Percentiles rank a stretch among this genome's conserved stretches.
Evolutionary conservation across 2,888 invertebrate genomes (phyloP).

Genomic region (Acrobasis repandana): DNA sequence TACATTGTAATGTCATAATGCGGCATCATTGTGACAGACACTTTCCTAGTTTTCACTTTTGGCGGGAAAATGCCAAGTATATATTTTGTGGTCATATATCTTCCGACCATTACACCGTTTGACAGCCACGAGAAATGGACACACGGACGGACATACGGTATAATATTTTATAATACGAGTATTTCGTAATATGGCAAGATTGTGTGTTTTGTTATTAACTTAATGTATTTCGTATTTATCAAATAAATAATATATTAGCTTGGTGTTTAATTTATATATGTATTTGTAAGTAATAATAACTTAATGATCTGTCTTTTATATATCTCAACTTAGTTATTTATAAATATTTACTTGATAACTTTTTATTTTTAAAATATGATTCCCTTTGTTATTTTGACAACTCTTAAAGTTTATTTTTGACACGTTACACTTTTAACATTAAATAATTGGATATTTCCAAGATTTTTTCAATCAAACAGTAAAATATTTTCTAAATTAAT

Average conservation of each 20-base stretch:
- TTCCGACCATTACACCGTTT: conserved; percentile 41
- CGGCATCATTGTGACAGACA: conserved; percentile 6
- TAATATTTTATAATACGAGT: not conserved
- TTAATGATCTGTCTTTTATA: too few relatives aligned
- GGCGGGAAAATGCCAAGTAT: conserved; percentile 33
- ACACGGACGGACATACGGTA: conserved; percentile 2
- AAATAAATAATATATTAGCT: not conserved
- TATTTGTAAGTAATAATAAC: not conserved
- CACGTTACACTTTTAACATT: too few relatives aligned
- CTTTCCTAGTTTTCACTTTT: conserved; percentile 31
- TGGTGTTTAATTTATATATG: conserved; percentile 12
- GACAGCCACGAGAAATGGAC: conserved; percentile 21
- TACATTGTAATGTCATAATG: conserved; percentile 14
- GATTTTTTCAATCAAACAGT: too few relatives aligned
- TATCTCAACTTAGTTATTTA: too few relatives aligned
- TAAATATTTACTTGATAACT: too few relatives aligned
- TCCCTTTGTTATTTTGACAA: too few relatives aligned
- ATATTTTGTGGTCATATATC: conserved; percentile 39
- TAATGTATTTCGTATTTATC: not conserved
- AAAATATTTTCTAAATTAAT: not conserved
- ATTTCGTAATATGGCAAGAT: conserved; percentile 18
- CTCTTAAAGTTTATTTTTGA: too few relatives aligned
- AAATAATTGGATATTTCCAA: too few relatives aligned
- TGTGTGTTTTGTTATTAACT: not conserved
- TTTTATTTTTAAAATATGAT: too few relatives aligned